Conservation (phyloP, 2,797 vertebrate species). For the Lacerta agilis region DNA sequence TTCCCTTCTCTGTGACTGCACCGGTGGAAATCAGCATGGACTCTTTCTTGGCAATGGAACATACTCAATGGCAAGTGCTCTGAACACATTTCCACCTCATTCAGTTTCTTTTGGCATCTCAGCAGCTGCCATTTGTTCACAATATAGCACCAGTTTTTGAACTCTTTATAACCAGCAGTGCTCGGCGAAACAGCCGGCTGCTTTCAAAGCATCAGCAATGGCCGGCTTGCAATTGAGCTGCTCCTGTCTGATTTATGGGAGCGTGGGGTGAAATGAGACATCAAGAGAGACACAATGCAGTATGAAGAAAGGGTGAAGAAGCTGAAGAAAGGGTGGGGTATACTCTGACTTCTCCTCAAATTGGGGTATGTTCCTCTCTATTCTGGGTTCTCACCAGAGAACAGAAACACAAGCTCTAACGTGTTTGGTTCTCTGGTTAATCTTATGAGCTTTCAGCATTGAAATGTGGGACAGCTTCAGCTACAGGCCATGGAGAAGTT, state of each 20-base stretch:
- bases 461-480: background rate
- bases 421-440: background rate
- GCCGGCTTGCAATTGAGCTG: constrained; percentile 25
- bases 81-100: constrained; percentile 56
- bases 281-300: constrained; percentile 2
- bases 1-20: constrained; percentile 43
- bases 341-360: no score
- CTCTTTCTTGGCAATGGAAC: constrained; percentile 42
- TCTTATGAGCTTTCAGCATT: background rate
- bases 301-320: constrained; percentile 13
- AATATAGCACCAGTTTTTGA: constrained; percentile 44
- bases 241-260: rapidly evolving
- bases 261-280: background rate
- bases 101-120: constrained; percentile 51
- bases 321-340: constrained; percentile 2
- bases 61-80: constrained; percentile 45
- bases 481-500: background rate
- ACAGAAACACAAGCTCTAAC: background rate
- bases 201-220: constrained; percentile 23
- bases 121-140: constrained; percentile 51
- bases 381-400: background rate
- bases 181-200: constrained; percentile 22
- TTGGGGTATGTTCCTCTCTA: constrained; percentile 9
- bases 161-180: constrained; percentile 20
- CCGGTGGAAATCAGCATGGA: constrained; percentile 33